A percentile compares a stretch with the other conserved stretches of the same genome.
Conservation (phyloP, 1,140 invertebrate genomes). For the Platyura marginata region DNA sequence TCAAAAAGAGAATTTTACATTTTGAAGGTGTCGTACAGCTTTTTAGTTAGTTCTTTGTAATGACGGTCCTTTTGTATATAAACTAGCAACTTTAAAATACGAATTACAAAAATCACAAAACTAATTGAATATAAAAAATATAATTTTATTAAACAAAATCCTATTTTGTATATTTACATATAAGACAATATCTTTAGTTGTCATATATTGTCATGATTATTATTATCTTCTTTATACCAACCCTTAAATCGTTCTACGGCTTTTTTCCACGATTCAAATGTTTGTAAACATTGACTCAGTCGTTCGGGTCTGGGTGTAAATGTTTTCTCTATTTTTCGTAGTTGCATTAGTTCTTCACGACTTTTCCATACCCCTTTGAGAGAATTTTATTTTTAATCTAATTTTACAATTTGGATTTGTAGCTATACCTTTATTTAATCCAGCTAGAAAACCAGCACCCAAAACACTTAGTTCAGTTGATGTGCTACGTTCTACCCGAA, state of each 20-base stretch:
- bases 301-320: slow-evolving; percentile 38
- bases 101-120: too few relatives aligned
- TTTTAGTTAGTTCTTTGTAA: too few relatives aligned
- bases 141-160: too few relatives aligned
- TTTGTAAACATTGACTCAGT: slow-evolving; percentile 23
- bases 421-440: slow-evolving; percentile 48
- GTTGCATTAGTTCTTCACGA: slow-evolving; percentile 39
- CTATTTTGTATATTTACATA: too few relatives aligned
- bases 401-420: slow-evolving; percentile 4
- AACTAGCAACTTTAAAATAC: too few relatives aligned
- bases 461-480: slow-evolving; percentile 55
- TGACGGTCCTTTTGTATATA: too few relatives aligned
- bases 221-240: slow-evolving; percentile 33
- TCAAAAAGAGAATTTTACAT: too few relatives aligned
- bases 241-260: slow-evolving; percentile 44
- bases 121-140: too few relatives aligned
- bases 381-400: slow-evolving; percentile 6
- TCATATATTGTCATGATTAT: too few relatives aligned
- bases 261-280: slow-evolving; percentile 39
- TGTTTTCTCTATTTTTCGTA: slow-evolving; percentile 35
- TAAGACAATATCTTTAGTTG: too few relatives aligned
- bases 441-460: slow-evolving; percentile 65
- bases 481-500: slow-evolving; percentile 47
- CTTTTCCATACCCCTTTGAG: slow-evolving; percentile 52
- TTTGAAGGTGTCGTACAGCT: too few relatives aligned